Conservation (phyloP, 1,140 invertebrate species). For the Bombus soroeensis region DNA sequence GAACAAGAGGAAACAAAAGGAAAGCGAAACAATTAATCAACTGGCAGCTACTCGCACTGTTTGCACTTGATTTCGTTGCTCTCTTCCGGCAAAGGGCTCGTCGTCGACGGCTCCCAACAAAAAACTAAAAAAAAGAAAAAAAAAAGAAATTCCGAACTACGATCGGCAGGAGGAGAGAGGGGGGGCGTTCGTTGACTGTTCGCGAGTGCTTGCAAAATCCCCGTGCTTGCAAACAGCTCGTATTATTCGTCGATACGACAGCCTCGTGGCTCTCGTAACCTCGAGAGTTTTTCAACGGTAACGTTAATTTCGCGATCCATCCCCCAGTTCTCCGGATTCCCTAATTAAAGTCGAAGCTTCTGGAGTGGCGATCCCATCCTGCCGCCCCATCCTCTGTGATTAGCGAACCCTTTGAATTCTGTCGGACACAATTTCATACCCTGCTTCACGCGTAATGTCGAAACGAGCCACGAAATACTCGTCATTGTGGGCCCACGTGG, state of each 20-base stretch:
- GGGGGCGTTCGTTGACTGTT: conserved; percentile 28
- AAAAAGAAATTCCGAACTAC: conserved; percentile 21
- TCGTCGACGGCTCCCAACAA: not conserved
- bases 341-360: conserved; percentile 48
- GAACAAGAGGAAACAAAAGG: not conserved
- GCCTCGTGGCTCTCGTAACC: conserved; percentile 24
- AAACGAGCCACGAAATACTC: not conserved
- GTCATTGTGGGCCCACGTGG: not conserved
- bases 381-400: not conserved
- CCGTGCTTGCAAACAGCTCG: conserved; percentile 11
- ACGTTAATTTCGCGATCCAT: conserved; percentile 28
- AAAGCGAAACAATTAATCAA: conserved; percentile 30
- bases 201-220: conserved; percentile 24
- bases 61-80: conserved; percentile 38
- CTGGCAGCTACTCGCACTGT: conserved; percentile 26
- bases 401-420: conserved; percentile 28
- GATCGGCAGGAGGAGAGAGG: not conserved
- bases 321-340: not conserved
- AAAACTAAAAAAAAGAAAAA: too few species aligned
- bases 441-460: not conserved
- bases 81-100: conserved; percentile 19
- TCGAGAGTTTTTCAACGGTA: conserved; percentile 47
- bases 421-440: conserved; percentile 30
- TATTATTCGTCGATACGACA: conserved; percentile 46
- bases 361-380: not conserved